phyloP scores from a whole-genome alignment of 30 jellyfish, hydroid and myxozoan genomes.

The Aurelia sp. region DNA sequence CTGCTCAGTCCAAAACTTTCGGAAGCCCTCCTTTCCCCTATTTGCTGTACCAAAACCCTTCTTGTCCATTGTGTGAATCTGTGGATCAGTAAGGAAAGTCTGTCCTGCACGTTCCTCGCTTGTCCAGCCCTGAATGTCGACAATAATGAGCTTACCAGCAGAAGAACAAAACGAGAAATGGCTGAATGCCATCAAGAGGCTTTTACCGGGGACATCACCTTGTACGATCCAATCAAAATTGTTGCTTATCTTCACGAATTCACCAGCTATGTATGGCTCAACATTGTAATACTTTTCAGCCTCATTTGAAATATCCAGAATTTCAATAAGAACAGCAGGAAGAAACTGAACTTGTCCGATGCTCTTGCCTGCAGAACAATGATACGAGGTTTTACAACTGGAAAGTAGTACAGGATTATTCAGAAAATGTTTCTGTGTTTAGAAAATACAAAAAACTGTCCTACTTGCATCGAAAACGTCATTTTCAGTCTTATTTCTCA shows the following conservation, averaged over 20 bases:
- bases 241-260: conserved; percentile 52
- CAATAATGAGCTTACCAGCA: conserved; percentile 44
- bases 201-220: conserved; percentile 61
- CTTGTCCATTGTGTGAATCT: conserved; percentile 60
- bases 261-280: conserved; percentile 73
- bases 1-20: conserved; percentile 41
- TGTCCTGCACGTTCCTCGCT: conserved; percentile 49
- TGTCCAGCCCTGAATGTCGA: conserved; percentile 77
- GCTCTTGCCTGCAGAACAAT: conserved; percentile 7
- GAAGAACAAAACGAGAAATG: conserved; percentile 57
- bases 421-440: no score
- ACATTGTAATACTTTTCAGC: conserved; percentile 59
- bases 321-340: conserved; percentile 56
- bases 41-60: conserved; percentile 71
- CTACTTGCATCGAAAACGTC: no score
- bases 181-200: conserved; percentile 65
- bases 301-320: conserved; percentile 30
- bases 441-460: no score
- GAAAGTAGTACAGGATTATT: no score
- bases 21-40: conserved; percentile 50
- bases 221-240: conserved; percentile 22
- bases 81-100: conserved; percentile 69
- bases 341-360: conserved; percentile 68
- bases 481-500: no score
- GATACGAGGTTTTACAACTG: no score